These are phyloP conservation scores for Indicator indicator DNA, from an alignment of 2,113 vertebrate genomes.

Conservation along the genomic window DNA sequence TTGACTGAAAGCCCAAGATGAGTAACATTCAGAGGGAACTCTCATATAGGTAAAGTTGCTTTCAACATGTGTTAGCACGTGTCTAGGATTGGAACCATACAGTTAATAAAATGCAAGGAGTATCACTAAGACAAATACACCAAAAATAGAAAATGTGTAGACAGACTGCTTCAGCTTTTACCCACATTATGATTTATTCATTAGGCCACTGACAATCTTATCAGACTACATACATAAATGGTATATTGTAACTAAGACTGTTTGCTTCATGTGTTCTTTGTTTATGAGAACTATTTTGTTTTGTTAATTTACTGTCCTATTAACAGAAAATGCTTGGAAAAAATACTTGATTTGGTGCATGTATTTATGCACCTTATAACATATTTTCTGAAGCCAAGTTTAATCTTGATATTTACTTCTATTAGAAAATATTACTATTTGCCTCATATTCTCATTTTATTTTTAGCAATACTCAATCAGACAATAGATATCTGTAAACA, in stretches of 20 bases:
- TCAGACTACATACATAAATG: background rate
- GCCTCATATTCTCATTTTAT: background rate
- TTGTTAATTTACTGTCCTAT: background rate
- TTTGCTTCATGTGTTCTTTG: accelerated
- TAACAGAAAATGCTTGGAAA: background rate
- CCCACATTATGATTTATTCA: background rate
- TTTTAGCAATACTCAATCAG: conserved; percentile 78
- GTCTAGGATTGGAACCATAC: background rate
- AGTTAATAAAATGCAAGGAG: background rate
- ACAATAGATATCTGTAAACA: conserved; percentile 78
- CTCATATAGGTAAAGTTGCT: background rate
- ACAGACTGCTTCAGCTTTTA: background rate
- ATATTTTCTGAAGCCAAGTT: background rate
- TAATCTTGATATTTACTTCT: background rate
- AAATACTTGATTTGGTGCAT: background rate
- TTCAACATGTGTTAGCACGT: background rate
- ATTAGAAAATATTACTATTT: background rate
- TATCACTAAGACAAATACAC: background rate
- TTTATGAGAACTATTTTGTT: background rate
- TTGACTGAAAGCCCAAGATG: background rate
- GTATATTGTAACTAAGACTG: background rate
- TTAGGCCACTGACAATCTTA: background rate
- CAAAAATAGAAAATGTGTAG: background rate
- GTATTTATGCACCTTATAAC: background rate
- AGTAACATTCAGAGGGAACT: background rate